A percentile compares a stretch with the other conserved stretches of the same genome.
phyloP scores from a whole-genome alignment of 2,888 invertebrate species.

The Aromia moschata region DNA sequence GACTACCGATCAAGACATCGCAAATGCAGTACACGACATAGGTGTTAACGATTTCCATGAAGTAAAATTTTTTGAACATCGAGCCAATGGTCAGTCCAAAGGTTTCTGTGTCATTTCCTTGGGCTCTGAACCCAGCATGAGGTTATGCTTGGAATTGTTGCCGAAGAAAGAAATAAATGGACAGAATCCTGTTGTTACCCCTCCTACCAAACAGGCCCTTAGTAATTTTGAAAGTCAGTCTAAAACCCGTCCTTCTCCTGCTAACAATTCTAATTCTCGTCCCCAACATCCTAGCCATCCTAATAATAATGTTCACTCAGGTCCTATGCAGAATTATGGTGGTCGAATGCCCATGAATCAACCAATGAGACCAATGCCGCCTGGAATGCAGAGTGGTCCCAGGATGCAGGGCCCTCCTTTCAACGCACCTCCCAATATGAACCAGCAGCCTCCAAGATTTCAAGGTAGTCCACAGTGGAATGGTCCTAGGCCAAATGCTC shows the following conservation, averaged over 20 bases:
- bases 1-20: constrained; percentile 97
- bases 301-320: constrained; percentile 67
- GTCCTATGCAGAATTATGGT: constrained; percentile 68
- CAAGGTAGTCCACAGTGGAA: constrained; percentile 68
- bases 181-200: constrained; percentile 92
- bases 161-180: constrained; percentile 97
- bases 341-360: constrained; percentile 63
- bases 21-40: constrained; percentile 85
- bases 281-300: constrained; percentile 71
- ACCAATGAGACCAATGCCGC: constrained; percentile 65
- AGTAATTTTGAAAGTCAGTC: constrained; percentile 92
- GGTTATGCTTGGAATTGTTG: constrained; percentile 90
- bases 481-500: constrained; percentile 67
- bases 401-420: constrained; percentile 70
- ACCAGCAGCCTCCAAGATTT: constrained; percentile 67
- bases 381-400: constrained; percentile 67
- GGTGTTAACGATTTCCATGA: constrained; percentile 95
- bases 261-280: constrained; percentile 70
- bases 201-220: constrained; percentile 90
- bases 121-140: constrained; percentile 90
- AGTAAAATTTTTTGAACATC: constrained; percentile 99
- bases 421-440: constrained; percentile 68
- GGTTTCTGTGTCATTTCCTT: constrained; percentile 97
- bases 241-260: constrained; percentile 86
- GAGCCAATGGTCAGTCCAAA: constrained; percentile 98